Percentiles rank a stretch among this genome's conserved stretches.
These are phyloP conservation scores for Esox masquinongy DNA, from an alignment of 2,797 vertebrate genomes.

Conservation along the genomic window DNA sequence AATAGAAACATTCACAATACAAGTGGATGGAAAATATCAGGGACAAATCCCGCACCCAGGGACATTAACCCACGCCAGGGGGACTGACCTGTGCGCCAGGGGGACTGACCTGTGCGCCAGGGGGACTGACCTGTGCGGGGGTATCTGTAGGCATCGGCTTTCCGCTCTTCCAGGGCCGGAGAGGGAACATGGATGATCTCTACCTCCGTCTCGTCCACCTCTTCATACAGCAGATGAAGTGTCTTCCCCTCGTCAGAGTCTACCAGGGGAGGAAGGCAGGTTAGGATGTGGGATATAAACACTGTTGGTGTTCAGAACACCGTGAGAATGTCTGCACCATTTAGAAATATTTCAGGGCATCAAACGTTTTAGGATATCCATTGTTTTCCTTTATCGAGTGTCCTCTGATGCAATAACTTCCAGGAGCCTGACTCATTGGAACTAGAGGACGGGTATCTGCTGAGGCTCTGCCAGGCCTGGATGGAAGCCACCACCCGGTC, in stretches of 20 bases:
- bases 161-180: constrained; percentile 92
- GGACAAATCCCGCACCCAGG: not conserved
- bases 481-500: too few relatives aligned
- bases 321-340: not conserved
- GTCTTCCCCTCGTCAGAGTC: constrained; percentile 84
- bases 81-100: not conserved
- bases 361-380: not conserved
- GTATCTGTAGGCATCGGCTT: constrained; percentile 95
- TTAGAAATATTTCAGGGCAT: not conserved
- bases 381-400: too few relatives aligned
- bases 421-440: too few relatives aligned
- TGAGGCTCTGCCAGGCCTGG: too few relatives aligned
- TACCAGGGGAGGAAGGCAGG: constrained; percentile 46
- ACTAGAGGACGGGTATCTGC: too few relatives aligned
- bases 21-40: not conserved
- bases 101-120: not conserved
- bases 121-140: constrained; percentile 86
- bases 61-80: not conserved
- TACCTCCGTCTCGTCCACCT: constrained; percentile 96
- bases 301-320: not conserved
- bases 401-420: too few relatives aligned
- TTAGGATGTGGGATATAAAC: not conserved
- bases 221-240: constrained; percentile 89
- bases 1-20: not conserved
- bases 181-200: constrained; percentile 97